phyloP scores from a whole-genome alignment of 2,113 vertebrate species.

The Pedetes capensis region DNA sequence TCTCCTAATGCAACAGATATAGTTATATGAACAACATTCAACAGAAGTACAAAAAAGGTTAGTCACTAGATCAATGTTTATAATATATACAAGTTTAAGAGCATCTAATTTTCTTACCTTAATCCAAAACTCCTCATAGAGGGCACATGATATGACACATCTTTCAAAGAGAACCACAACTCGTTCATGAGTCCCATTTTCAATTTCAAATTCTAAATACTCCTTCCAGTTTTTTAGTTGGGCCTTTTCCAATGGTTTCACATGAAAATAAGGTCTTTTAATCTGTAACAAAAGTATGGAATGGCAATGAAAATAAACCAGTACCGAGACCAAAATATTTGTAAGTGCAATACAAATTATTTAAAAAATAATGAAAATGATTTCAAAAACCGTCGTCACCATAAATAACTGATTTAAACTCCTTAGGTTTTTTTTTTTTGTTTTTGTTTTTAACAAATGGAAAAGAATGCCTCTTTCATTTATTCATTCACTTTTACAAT shows the following conservation, averaged over 20 bases:
- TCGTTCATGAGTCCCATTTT: slow-evolving; percentile 96
- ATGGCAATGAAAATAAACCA: slow-evolving; percentile 27
- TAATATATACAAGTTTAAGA: slow-evolving; percentile 79
- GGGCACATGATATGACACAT: slow-evolving; percentile 98
- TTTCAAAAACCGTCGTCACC: background rate
- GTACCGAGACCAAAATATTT: background rate
- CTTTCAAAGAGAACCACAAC: slow-evolving; percentile 98
- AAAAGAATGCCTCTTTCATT: slow-evolving; percentile 8
- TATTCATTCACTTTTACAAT: slow-evolving; percentile 18
- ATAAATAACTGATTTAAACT: slow-evolving; percentile 1
- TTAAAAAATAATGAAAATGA: background rate
- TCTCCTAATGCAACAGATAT: slow-evolving; percentile 99
- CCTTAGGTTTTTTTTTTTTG: no score
- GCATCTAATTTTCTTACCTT: slow-evolving; percentile 90
- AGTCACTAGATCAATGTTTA: slow-evolving; percentile 94
- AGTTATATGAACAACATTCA: slow-evolving; percentile 99
- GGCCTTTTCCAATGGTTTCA: slow-evolving; percentile 97
- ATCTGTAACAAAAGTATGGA: slow-evolving; percentile 86
- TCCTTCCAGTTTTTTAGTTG: slow-evolving; percentile 99
- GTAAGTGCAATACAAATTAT: background rate
- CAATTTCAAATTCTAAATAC: slow-evolving; percentile 99
- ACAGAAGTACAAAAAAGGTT: slow-evolving; percentile 98
- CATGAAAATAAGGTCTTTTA: slow-evolving; percentile 98
- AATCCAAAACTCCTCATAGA: slow-evolving; percentile 99
- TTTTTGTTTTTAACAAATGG: no score